phyloP scores from a whole-genome alignment of 1,140 invertebrate genomes.

The Campoletis sonorensis region DNA sequence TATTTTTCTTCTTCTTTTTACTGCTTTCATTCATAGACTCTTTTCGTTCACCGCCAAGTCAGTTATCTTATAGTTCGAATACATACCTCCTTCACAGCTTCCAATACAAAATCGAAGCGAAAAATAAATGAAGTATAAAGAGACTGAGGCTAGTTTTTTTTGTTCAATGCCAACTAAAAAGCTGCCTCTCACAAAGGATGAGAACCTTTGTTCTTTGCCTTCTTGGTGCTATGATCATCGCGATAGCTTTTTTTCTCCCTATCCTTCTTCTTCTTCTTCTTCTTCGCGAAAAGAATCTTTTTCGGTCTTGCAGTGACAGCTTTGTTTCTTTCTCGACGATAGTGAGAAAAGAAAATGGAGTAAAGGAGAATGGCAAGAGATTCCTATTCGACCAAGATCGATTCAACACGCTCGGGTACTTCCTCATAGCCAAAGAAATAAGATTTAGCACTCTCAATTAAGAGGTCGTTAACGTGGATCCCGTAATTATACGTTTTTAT shows the following conservation, averaged over 20 bases:
- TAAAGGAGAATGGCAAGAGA: background rate
- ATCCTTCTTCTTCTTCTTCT: background rate
- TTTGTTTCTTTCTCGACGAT: constrained; percentile 4
- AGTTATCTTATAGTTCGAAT: constrained; percentile 8
- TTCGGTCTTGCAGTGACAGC: constrained; percentile 8
- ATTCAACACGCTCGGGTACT: constrained; percentile 5
- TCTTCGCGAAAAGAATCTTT: constrained; percentile 20
- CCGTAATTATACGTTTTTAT: constrained; percentile 22
- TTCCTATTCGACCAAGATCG: background rate
- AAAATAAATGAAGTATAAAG: background rate
- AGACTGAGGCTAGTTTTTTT: constrained; percentile 31
- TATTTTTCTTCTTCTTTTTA: background rate
- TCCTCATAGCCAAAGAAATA: constrained; percentile 25
- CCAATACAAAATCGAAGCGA: constrained; percentile 36
- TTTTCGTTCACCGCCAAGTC: background rate
- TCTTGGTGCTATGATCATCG: background rate
- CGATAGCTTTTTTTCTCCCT: background rate
- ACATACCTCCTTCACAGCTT: constrained; percentile 30
- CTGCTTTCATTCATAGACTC: background rate
- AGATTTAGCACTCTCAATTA: constrained; percentile 37
- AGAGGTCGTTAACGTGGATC: background rate
- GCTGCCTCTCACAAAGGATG: constrained; percentile 4
- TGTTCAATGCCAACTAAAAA: constrained; percentile 14
- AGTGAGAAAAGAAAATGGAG: no score
- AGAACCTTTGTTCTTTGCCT: constrained; percentile 25